Evolutionary conservation across 2,113 vertebrate species (phyloP), one percentile per base, ranked within the genome.

Genomic region (Poecilia latipinna): DNA sequence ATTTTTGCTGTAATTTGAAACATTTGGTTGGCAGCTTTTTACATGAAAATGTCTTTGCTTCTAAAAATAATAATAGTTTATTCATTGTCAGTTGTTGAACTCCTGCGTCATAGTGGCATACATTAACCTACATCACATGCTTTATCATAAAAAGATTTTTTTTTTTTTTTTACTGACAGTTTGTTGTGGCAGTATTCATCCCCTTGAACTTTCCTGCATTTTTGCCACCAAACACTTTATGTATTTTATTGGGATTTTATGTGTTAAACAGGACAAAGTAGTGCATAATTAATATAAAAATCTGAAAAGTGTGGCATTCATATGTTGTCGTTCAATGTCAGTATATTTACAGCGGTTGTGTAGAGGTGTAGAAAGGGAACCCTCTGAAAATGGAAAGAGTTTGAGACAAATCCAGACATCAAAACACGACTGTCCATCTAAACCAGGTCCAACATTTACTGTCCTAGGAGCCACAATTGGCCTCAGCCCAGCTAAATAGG

Each of bases 1-100:
- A 26, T 31, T 54, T 68, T 4, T 32, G 24, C 26, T 33, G 48
- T 31, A 39, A 51, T 74, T 63, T 80, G 35, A 32, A 64, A 64
- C 29, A 1, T 42, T 62, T 12, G 2, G 37, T 68, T 35, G 28
- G 61, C 32, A 37, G 63, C 5, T 68, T 73, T 24, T 44, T 54
- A 7, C 22, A 24, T n/a, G 1, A 24, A n/a, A 57, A 57, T 57
- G 8, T 57, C 24, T 57, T 7, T n/a, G 22, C 10, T 57, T n/a
- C 51, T 57, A n/a, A 8, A 57, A 57, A 54, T 3, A 54, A 54
- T 48, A 2, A 17, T 19, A 48, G 4, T 24, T 54, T 54, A 5
- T 8, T 3, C 22, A 57, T 54, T 19, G 51, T 57, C 5, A n/a
- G 3, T 57, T 8, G 19, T 57, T 48, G 44, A 48, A 19, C 17